Base-by-base conservation (phyloP, 1,140 invertebrate genomes). In the Ridgeia piscesae region DNA sequence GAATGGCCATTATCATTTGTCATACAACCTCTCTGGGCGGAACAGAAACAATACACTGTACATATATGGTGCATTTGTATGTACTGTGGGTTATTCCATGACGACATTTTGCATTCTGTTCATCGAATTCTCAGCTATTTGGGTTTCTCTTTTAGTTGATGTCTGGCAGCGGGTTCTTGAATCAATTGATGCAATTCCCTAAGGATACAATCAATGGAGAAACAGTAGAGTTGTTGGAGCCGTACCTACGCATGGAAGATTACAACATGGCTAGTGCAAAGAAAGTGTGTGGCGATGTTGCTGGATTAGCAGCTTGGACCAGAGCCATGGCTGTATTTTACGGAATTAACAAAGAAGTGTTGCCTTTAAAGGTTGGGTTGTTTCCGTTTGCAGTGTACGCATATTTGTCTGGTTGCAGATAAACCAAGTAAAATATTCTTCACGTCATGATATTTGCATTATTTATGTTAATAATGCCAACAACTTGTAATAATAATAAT, bases 141-240 rank as follows among this genome's bases (percentile, higher is more conserved):
- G 27, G 2, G 27, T 77, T 77, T 89, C 77, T 89, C 77, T 92
- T 93, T 11, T 94, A 98, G 97, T 97, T 99, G 97, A 99, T 99
- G 98, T 98, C 98, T 0, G 98, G 98, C 94, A 98, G 98, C n/a
- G 99, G 98, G n/a, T 99, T 99, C 95, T 96, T 99, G 33, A 96
- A 98, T 17, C 98, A 98, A 95, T 96, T 99, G 21, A 98, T 99
- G 96, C 98, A 98, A 94, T 99, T 99, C 96, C 98, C 98, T 0
- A 99, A 99, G 96, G 99, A 99, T 95, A 98, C 98, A 11, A 99
- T 99, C 89, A 99, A 99, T 95, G 98, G 99, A 95, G 99, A 99
- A 96, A 99, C 99, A 97, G 97, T 99, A 4, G 99, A 99, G 95
- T 96, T 99, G 89, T 96, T 99, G 34, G 97, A 98, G 93, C 98